Evolutionary conservation across 1,140 invertebrate genomes (phyloP).

Genomic region (Heliconius congener): DNA sequence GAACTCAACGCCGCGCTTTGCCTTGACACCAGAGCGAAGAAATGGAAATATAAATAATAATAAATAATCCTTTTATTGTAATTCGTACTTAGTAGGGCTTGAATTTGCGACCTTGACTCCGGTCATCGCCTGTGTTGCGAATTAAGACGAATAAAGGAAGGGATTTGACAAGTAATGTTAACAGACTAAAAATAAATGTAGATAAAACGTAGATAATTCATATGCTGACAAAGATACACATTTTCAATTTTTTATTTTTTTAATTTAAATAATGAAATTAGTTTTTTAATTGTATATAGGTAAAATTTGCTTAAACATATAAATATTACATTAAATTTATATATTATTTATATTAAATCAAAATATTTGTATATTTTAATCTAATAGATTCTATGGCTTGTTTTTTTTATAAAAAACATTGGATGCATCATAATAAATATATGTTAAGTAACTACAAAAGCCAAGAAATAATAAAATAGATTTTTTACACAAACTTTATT

Average conservation of each 20-base stretch:
- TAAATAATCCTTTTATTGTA: constrained; percentile 1
- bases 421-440: neutral
- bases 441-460: neutral
- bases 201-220: neutral
- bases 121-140: constrained; percentile 61
- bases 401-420: no score
- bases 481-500: neutral
- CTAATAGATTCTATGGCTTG: no score
- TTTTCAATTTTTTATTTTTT: neutral
- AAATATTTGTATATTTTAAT: no score
- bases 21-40: no score
- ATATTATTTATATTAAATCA: no score
- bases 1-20: no score
- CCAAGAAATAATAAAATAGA: neutral
- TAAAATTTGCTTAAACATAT: no score
- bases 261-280: neutral
- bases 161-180: constrained; percentile 7
- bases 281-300: no score
- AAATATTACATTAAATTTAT: no score
- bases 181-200: constrained; percentile 9
- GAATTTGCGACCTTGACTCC: constrained; percentile 63
- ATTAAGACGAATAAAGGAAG: constrained; percentile 41
- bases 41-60: no score
- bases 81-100: constrained; percentile 11
- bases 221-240: neutral